Evolutionary conservation across 2,888 invertebrate genomes (phyloP).

Genomic region (Metopia argyrocephala): DNA sequence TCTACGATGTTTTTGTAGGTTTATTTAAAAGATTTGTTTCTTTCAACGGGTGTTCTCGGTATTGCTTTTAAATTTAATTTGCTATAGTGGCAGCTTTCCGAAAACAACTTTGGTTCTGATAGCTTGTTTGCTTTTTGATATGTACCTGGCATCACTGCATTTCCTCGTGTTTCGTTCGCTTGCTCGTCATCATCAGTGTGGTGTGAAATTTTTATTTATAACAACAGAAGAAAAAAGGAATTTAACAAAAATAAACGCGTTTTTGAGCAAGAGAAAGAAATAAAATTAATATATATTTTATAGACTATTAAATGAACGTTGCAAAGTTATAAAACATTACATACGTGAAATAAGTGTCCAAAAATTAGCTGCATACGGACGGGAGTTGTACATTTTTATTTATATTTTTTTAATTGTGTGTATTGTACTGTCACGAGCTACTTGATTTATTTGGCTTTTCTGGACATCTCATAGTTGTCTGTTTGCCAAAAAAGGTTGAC

Average conservation of each 20-base stretch:
- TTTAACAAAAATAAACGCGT: constrained; percentile 35
- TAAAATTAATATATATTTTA: background rate
- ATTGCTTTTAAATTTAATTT: too few relatives aligned
- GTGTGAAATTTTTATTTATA: constrained; percentile 62
- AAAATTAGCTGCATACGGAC: constrained; percentile 27
- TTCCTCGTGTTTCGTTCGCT: constrained; percentile 62
- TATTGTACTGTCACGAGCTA: constrained; percentile 60
- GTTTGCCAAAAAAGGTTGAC: constrained; percentile 15
- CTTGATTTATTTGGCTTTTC: constrained; percentile 32
- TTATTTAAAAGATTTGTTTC: too few relatives aligned
- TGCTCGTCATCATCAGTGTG: constrained; percentile 59
- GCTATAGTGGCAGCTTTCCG: constrained; percentile 11
- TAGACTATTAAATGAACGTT: constrained; percentile 8
- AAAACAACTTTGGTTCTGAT: too few relatives aligned
- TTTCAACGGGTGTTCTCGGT: too few relatives aligned
- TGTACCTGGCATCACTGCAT: constrained; percentile 24
- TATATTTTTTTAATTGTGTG: constrained; percentile 44
- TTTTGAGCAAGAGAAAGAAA: constrained; percentile 3
- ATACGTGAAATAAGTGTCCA: constrained; percentile 23
- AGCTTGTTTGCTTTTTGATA: too few relatives aligned
- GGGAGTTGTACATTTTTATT: constrained; percentile 29
- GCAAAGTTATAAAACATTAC: constrained; percentile 28
- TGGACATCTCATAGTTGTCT: constrained; percentile 40
- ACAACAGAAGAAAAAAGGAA: constrained; percentile 53
- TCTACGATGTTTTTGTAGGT: too few relatives aligned